Conservation (phyloP, 2,888 invertebrate species). For the Xestobium rufovillosum region DNA sequence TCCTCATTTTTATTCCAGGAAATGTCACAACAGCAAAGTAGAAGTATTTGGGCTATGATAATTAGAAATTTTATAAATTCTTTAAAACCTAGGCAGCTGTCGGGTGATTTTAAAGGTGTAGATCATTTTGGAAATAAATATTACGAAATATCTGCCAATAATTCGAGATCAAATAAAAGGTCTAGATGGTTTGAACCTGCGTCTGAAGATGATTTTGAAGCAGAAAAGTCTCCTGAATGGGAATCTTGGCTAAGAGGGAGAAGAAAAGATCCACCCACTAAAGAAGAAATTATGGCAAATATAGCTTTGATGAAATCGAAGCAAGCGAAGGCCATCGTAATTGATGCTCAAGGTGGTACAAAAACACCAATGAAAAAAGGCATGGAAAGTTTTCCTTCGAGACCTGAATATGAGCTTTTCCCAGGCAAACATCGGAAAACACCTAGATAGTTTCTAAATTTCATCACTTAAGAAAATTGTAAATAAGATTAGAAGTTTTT, state of each 20-base stretch:
- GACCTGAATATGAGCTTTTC: constrained; percentile 49
- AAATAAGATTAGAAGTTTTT: too few relatives aligned
- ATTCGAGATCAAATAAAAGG: constrained; percentile 55
- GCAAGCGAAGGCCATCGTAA: constrained; percentile 63
- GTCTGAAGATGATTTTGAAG: constrained; percentile 56
- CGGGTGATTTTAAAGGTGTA: constrained; percentile 55
- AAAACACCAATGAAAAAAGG: constrained; percentile 45
- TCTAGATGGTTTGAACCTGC: constrained; percentile 68
- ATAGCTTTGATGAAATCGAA: constrained; percentile 64
- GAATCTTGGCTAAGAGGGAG: constrained; percentile 71
- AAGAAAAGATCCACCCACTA: constrained; percentile 57
- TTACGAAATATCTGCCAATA: constrained; percentile 67
- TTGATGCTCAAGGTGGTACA: constrained; percentile 53
- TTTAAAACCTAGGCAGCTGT: constrained; percentile 48
- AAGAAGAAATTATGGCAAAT: constrained; percentile 65
- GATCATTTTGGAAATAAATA: constrained; percentile 79
- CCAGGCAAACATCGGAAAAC: constrained; percentile 44
- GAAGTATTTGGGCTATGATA: constrained; percentile 42
- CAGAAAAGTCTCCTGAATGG: constrained; percentile 80
- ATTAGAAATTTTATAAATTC: constrained; percentile 58
- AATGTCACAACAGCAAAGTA: constrained; percentile 32
- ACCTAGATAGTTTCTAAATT: too few relatives aligned
- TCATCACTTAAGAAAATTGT: too few relatives aligned
- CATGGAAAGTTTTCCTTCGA: constrained; percentile 36
- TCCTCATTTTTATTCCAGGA: constrained; percentile 10